Evolutionary conservation across 2,113 vertebrate species (phyloP), one percentile per base, ranked within the genome.

Genomic region (Bufo bufo): DNA sequence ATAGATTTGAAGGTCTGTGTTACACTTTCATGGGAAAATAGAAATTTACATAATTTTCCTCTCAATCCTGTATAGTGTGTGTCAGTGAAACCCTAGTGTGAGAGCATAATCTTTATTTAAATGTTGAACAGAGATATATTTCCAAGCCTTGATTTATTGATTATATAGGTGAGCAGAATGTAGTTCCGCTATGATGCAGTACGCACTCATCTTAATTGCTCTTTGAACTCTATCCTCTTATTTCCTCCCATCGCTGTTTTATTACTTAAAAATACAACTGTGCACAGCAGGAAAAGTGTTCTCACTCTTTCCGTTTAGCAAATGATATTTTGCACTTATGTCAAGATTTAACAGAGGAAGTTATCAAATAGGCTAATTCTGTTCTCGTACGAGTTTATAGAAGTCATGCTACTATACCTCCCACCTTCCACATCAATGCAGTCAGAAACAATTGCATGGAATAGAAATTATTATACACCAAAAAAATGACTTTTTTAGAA

Each of bases 251-350:
- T 11, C 20, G 20, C 63, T 84, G 23, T 52, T 71, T 84, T 84
- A 84, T 84, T 71, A 84, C 82, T 84, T 84, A 84, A 84, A 71
- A 47, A 71, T 71, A 52, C 82, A 84, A 84, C 82, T 84, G 82
- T 84, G 82, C 82, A 84, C 82, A 84, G 82, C 82, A 84, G 82
- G 82, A 54, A 71, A 84, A 84, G 82, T 84, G 63, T 84, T 84
- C 82, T 84, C 82, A 54, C 82, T 54, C 65, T 84, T 84, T 12
- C 82, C 63, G 63, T 71, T 84, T 52, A 84, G 82, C 63, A 84
- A 84, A 84, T 84, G 63, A 84, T 84, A 84, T 84, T 81, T 84
- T 71, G 63, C 65, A 84, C 65, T 84, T 84, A 84, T 71, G 63
- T 71, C 82, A 84, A 71, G 82, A 23, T 47, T 84, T 84, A 84